Base-by-base conservation (phyloP, 1,140 invertebrate species). In the Drosophila prosaltans region DNA sequence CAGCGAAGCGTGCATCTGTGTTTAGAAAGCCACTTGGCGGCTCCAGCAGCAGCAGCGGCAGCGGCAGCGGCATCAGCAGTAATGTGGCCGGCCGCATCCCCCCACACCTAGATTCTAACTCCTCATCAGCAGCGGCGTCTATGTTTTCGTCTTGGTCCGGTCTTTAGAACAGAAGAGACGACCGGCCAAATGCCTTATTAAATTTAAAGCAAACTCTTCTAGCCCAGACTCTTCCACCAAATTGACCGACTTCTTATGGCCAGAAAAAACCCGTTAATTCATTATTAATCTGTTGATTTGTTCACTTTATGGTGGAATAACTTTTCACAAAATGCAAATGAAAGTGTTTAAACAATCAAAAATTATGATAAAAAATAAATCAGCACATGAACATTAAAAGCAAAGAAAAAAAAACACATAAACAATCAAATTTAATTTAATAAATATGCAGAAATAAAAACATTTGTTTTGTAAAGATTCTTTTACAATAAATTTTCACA, bases 161-260 rank as follows among this genome's bases (percentile, higher is more conserved):
- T 59, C 51, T 41, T 41, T 26, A 51, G 45, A 59, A 58, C 65
- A 74, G 65, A 75, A 76, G 45, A 45, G 24, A 58, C 16, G 16
- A 16, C 16, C 16, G 16, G 16, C 11, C 60, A 40, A 85, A 81
- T 73, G 81, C 78, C 72, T 88, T 82, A 86, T 86, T 82, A 86
- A 86, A 86, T 86, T 86, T 73, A 66, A 82, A 74, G 76, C 72
- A 61, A 64, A 73, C 64, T 36, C 60, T 60, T 64, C 6, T 58
- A 39, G 68, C 30, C 36, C 36, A 40, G 72, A 74, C 72, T 54
- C 72, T 54, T 41, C 10, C 10, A 30, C 36, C 10, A 61, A 79
- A 80, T 78, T 89, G 83, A 89, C 83, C 83, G 83, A 88, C 80
- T 88, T 88, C 77, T 88, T 74, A 32, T 67, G 72, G 70, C 76